Base-by-base conservation (phyloP, 1,140 invertebrate genomes). In the Drosophila jambulina region DNA sequence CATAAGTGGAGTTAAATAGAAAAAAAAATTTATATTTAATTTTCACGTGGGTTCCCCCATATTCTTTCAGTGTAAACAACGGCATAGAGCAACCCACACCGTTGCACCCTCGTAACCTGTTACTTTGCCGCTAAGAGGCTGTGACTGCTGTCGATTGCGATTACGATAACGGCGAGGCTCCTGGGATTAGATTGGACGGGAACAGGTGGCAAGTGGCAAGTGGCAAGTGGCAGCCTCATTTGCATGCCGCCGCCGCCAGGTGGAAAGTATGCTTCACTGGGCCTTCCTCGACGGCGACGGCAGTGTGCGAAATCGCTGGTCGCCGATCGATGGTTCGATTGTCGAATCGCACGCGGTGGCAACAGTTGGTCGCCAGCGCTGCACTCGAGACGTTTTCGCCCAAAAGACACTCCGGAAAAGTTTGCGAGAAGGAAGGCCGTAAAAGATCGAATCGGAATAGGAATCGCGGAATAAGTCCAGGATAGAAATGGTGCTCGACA, bases 401-500 rank as follows among this genome's bases (percentile, higher is more conserved):
- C 3, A 17, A 40, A 23, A 17, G 32, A 64, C 43, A 54, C 42
- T 46, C 38, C 45, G 54, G 54, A 48, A 71, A 70, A 61, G 65
- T 49, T 61, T 19, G 23, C 13, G 17, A n/a, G 10, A 34, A 15
- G 40, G 19, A 56, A 25, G 15, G 42, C 36, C 29, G 49, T 25
- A 40, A 46, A 25, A n/a, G 4, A 49, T 54, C 51, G 51, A 54
- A 36, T 36, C 51, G 19, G 32, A 36, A 12, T 36, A 15, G 32
- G 9, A 48, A 62, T 15, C 25, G 48, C 15, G 48, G 12, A 40
- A 64, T 49, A 29, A 49, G 32, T 64, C 36, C 25, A 42, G 45
- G 2, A 27, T 7, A 88, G 77, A 61, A 38, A 94, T 94, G 94
- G 93, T 93, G 79, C 75, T 94, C 57, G 94, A 94, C 78, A 90